A percentile compares a stretch with the other conserved stretches of the same genome.
phyloP scores from a whole-genome alignment of 2,797 vertebrate species.

The Aselliscus stoliczkanus region DNA sequence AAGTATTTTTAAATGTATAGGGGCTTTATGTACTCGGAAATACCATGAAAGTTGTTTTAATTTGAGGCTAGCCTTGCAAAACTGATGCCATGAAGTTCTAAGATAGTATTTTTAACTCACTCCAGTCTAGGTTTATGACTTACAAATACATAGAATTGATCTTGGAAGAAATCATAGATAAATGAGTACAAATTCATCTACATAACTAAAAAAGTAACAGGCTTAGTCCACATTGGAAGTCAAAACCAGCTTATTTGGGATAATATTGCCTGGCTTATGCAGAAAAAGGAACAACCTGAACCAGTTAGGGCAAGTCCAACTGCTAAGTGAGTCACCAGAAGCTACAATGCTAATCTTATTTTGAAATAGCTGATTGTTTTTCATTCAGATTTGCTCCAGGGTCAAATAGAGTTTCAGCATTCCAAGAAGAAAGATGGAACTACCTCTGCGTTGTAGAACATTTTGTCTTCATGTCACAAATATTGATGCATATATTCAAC shows the following conservation, averaged over 20 bases:
- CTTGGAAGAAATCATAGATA: not conserved
- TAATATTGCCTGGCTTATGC: not conserved
- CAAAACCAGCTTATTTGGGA: conserved; percentile 2
- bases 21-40: not conserved
- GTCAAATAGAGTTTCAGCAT: conserved; percentile 68
- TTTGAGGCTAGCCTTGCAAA: not conserved
- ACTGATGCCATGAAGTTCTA: not conserved
- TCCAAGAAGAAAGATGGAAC: conserved; percentile 57
- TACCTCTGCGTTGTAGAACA: conserved; percentile 21
- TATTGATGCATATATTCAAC: conserved; percentile 11
- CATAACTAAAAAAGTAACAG: not conserved
- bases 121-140: not conserved
- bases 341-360: conserved; percentile 40
- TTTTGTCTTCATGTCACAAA: conserved; percentile 42
- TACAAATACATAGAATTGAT: not conserved
- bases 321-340: conserved; percentile 57
- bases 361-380: conserved; percentile 63
- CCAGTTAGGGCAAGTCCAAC: conserved; percentile 58
- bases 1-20: not conserved
- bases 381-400: conserved; percentile 42
- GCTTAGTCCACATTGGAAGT: not conserved
- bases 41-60: not conserved
- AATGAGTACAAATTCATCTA: not conserved
- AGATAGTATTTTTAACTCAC: not conserved
- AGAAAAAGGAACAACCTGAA: conserved; percentile 42